These are phyloP conservation scores for Gallinago stenura DNA, from an alignment of 2,797 vertebrate species.

Conservation along the genomic window DNA sequence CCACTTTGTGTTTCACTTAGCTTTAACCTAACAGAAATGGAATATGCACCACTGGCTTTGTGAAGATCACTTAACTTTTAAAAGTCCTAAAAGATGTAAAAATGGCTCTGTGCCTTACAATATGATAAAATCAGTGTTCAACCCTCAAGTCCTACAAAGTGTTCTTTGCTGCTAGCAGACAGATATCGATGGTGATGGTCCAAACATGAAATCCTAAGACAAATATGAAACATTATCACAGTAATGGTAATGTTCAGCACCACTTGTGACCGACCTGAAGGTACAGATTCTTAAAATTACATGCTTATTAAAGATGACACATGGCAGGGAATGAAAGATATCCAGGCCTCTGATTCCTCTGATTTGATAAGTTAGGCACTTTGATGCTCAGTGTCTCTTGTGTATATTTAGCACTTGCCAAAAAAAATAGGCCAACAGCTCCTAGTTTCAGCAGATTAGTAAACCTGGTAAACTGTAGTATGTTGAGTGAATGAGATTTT, in stretches of 20 bases:
- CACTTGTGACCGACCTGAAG: not conserved
- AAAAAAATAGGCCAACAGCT: not conserved
- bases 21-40: not conserved
- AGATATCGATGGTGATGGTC: not conserved
- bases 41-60: not conserved
- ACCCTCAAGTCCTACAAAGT: not conserved
- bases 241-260: too few species aligned
- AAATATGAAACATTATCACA: not conserved
- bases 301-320: not conserved
- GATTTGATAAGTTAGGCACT: not conserved
- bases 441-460: not conserved
- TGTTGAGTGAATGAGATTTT: not conserved
- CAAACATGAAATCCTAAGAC: not conserved
- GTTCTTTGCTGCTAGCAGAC: not conserved
- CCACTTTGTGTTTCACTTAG: not conserved
- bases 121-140: not conserved
- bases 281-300: not conserved
- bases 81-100: not conserved
- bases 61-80: not conserved
- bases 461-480: not conserved
- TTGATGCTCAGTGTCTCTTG: not conserved
- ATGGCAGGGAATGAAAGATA: not conserved
- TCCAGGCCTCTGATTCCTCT: not conserved
- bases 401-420: not conserved
- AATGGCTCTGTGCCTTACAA: not conserved